Conservation (phyloP, 2,113 vertebrate genomes). For the Equus przewalskii region DNA sequence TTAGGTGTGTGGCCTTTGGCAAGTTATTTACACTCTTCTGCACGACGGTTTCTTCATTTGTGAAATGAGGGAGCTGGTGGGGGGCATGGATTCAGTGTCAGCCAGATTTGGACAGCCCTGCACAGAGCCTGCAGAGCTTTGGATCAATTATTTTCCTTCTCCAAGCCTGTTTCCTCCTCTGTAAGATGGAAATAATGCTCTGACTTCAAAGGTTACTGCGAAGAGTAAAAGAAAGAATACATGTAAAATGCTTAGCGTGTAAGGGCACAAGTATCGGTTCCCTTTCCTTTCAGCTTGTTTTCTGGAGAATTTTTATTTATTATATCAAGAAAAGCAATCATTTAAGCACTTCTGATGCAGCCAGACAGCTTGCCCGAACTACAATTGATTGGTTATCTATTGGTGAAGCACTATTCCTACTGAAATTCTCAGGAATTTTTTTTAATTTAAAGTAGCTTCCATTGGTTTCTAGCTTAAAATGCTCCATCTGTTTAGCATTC, state of each 20-base stretch:
- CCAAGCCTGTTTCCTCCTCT: not conserved
- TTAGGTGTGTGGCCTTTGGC: not conserved
- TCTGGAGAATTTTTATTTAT: not conserved
- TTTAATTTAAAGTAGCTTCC: not conserved
- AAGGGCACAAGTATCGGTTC: not conserved
- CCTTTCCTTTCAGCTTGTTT: not conserved
- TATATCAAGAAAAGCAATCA: not conserved
- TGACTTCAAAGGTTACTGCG: not conserved
- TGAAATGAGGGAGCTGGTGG: not conserved
- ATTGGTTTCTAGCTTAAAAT: conserved; percentile 38
- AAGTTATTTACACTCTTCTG: not conserved
- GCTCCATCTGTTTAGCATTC: not conserved
- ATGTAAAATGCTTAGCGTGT: not conserved
- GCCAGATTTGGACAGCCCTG: not conserved
- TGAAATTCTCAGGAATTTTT: not conserved
- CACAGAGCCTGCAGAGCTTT: not conserved
- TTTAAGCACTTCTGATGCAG: not conserved
- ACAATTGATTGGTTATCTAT: not conserved
- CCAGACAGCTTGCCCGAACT: not conserved
- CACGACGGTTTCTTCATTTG: not conserved
- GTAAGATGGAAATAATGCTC: not conserved
- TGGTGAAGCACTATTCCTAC: not conserved
- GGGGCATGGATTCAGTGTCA: not conserved
- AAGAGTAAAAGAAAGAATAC: not conserved
- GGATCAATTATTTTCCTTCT: not conserved